Evolutionary conservation across 1,140 invertebrate genomes (phyloP).

Genomic region (Trachymyrmex cornetzi): DNA sequence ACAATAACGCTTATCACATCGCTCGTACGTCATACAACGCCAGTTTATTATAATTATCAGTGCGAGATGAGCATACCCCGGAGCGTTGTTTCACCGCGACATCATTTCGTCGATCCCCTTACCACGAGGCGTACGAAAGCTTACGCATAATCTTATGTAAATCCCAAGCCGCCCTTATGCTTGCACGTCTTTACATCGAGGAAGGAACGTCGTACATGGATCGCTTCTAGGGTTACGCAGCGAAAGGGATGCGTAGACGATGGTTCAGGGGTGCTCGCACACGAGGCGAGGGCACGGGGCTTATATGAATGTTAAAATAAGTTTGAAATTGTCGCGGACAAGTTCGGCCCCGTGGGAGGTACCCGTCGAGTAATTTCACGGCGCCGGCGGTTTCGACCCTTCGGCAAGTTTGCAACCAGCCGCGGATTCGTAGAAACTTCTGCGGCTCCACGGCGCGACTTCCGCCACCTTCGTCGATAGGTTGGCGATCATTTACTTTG

Average conservation of each 20-base stretch:
- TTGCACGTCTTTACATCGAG: conserved; percentile 74
- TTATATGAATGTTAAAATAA: conserved; percentile 88
- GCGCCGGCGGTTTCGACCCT: conserved; percentile 84
- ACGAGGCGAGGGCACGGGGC: conserved; percentile 78
- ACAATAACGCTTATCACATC: conserved; percentile 43
- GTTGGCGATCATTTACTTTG: conserved; percentile 36
- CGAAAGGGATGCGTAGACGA: conserved; percentile 73
- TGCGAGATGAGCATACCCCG: conserved; percentile 77
- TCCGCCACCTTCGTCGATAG: conserved; percentile 31
- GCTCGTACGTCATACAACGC: conserved; percentile 52
- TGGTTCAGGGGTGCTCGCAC: conserved; percentile 64
- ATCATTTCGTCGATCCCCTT: conserved; percentile 78
- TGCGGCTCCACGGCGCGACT: conserved; percentile 50
- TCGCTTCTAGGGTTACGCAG: conserved; percentile 79
- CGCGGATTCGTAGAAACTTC: conserved; percentile 73
- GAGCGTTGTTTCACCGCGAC: conserved; percentile 75
- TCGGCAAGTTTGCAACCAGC: conserved; percentile 77
- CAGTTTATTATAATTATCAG: conserved; percentile 82
- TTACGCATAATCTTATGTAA: conserved; percentile 85
- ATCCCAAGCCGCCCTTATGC: conserved; percentile 82
- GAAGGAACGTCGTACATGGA: conserved; percentile 63
- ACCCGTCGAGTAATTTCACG: conserved; percentile 86
- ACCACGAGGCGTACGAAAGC: conserved; percentile 69
- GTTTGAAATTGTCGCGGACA: conserved; percentile 87
- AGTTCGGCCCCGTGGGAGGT: conserved; percentile 84